Evolutionary conservation across 1,140 invertebrate species (phyloP).

Genomic region (Euwallacea fornicatus): DNA sequence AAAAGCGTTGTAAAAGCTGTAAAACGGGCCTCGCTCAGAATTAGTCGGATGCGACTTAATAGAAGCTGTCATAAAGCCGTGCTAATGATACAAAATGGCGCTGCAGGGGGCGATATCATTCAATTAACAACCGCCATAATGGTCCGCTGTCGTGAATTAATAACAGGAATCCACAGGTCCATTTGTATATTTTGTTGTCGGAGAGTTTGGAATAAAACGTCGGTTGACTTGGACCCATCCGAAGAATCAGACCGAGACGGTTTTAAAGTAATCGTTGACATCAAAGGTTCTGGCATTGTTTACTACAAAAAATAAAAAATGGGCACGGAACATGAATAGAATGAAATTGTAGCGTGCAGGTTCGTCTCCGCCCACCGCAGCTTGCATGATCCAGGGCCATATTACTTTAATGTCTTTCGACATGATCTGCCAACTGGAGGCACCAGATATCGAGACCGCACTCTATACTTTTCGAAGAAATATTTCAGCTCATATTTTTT

Average conservation of each 20-base stretch:
- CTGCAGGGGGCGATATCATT: constrained; percentile 38
- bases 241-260: no score
- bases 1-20: constrained; percentile 17
- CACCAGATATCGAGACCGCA: constrained; percentile 11
- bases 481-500: constrained; percentile 2
- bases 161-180: constrained; percentile 40
- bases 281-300: constrained; percentile 5
- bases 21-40: constrained; percentile 14
- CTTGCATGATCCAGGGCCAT: constrained; percentile 47
- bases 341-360: constrained; percentile 42
- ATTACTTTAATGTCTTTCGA: constrained; percentile 46
- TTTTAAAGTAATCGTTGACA: not conserved
- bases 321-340: constrained; percentile 16
- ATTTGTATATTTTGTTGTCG: constrained; percentile 22
- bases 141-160: constrained; percentile 39
- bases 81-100: constrained; percentile 40
- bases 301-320: constrained; percentile 13
- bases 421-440: constrained; percentile 37
- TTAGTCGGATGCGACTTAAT: constrained; percentile 40
- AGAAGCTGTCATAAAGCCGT: constrained; percentile 40
- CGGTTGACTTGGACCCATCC: no score
- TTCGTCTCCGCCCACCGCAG: constrained; percentile 44
- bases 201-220: not conserved
- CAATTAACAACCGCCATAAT: constrained; percentile 41
- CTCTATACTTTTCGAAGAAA: constrained; percentile 2